phyloP scores from a whole-genome alignment of 2,888 invertebrate genomes.

The Hirtodrosophila alboralis region DNA sequence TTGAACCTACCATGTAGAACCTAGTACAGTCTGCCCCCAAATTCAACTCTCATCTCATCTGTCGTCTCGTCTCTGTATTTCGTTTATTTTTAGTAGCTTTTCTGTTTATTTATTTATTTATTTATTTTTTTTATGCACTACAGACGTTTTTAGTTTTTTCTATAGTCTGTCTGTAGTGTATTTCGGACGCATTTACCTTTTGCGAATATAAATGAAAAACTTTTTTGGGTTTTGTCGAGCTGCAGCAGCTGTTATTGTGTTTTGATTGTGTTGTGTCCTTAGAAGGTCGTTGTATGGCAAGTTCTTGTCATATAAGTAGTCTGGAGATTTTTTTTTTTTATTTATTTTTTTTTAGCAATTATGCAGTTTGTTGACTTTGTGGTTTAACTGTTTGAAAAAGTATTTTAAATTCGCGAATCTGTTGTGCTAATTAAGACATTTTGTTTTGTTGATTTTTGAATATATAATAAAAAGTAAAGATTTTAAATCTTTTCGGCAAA shows the following conservation, averaged over 20 bases:
- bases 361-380: conserved; percentile 27
- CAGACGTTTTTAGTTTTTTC: conserved; percentile 2
- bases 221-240: conserved; percentile 3
- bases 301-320: conserved; percentile 14
- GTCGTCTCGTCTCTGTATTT: conserved; percentile 14
- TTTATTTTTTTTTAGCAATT: conserved; percentile 24
- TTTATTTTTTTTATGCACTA: conserved; percentile 63
- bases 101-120: conserved; percentile 59
- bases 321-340: too few species aligned
- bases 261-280: conserved; percentile 15
- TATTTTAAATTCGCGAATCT: too few species aligned
- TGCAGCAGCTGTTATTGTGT: conserved; percentile 8
- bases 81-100: conserved; percentile 30
- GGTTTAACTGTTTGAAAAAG: neutral
- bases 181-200: conserved; percentile 12
- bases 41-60: neutral
- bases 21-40: conserved; percentile 11
- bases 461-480: too few species aligned
- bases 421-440: too few species aligned
- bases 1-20: conserved; percentile 14
- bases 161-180: too few species aligned
- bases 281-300: conserved; percentile 15
- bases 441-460: too few species aligned
- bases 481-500: too few species aligned
- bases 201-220: conserved; percentile 7